Conservation (phyloP, 1,140 invertebrate genomes). For the Neuroterus valhalla region DNA sequence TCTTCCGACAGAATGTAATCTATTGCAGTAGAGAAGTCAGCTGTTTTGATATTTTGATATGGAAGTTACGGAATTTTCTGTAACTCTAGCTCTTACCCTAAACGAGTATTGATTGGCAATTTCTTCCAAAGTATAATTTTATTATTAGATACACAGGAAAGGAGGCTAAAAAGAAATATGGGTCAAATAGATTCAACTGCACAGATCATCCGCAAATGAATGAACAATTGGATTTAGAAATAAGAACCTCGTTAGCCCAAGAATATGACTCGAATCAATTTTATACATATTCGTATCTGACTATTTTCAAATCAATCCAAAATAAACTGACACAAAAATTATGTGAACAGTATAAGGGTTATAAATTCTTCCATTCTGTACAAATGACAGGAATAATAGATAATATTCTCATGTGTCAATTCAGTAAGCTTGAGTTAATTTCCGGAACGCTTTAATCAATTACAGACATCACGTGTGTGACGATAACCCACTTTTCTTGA, state of each 20-base stretch:
- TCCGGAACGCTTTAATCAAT: background rate
- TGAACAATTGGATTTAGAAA: background rate
- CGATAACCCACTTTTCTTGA: background rate
- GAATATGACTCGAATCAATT: too few species aligned
- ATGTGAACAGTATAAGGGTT: too few species aligned
- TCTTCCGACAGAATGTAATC: too few species aligned
- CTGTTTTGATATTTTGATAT: too few species aligned
- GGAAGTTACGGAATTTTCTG: background rate
- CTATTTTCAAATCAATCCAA: too few species aligned
- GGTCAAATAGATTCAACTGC: background rate
- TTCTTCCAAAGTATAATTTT: constrained; percentile 15
- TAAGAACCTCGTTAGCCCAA: background rate
- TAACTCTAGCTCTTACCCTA: too few species aligned
- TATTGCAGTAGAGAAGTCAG: too few species aligned
- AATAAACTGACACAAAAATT: too few species aligned
- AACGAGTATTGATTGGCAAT: background rate
- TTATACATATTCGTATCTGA: too few species aligned
- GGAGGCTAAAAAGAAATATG: background rate
- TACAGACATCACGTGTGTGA: background rate
- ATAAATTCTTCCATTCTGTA: background rate
- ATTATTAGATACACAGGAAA: background rate
- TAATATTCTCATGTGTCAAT: background rate
- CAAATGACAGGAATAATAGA: background rate
- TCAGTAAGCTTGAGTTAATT: constrained; percentile 16
- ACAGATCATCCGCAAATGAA: background rate